A percentile compares a stretch with the other conserved stretches of the same genome.
phyloP scores from a whole-genome alignment of 2,888 invertebrate species.

The Rhagonycha fulva region DNA sequence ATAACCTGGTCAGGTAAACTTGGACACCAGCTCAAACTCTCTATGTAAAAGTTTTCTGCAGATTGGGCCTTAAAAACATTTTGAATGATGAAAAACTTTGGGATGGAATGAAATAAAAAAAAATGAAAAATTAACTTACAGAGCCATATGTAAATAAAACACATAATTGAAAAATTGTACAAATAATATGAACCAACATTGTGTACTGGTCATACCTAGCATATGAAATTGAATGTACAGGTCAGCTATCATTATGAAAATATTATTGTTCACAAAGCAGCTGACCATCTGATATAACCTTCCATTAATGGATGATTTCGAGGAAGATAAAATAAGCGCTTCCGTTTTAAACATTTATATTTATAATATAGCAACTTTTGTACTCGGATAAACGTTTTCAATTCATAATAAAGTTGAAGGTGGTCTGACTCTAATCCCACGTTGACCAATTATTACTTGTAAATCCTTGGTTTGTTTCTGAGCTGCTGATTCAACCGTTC shows the following conservation, averaged over 20 bases:
- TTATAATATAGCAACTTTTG: background rate
- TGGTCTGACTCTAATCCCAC: too few species aligned
- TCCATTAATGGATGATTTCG: background rate
- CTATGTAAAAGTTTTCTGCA: background rate
- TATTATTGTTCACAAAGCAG: background rate
- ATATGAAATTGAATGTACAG: background rate
- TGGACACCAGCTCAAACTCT: background rate
- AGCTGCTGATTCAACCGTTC: too few species aligned
- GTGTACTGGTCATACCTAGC: too few species aligned
- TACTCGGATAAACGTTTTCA: background rate
- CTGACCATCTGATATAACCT: background rate
- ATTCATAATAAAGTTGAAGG: too few species aligned
- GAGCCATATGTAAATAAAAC: background rate
- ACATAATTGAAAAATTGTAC: background rate
- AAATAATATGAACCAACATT: background rate
- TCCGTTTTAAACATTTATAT: background rate
- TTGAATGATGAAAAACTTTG: background rate
- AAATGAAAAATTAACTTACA: background rate
- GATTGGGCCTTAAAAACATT: background rate
- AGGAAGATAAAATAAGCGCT: background rate
- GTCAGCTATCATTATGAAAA: background rate
- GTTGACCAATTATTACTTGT: too few species aligned
- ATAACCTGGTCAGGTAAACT: background rate
- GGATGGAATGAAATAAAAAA: background rate
- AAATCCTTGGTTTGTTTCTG: too few species aligned